Evolutionary conservation across 1,140 invertebrate genomes (phyloP), one percentile per base, ranked within the genome.

Genomic region (Cotesia chilonis): DNA sequence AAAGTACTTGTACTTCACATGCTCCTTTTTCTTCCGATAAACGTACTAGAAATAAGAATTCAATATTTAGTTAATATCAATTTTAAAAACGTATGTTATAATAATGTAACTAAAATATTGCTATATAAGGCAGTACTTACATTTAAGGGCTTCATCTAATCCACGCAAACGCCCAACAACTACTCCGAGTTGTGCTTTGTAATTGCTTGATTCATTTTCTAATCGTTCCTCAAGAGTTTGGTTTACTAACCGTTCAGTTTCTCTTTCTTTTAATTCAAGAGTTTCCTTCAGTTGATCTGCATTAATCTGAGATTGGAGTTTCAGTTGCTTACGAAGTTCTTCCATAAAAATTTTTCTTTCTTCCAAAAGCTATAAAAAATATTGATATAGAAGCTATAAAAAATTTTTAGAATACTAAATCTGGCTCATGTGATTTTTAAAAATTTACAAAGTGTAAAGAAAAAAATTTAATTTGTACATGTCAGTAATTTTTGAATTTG

Each of bases 71-170:
- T 37, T 70, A 17, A 1, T 60, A n/a, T 20, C n/a, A 1, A 12
- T 12, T 70, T 28, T 28, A 28, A 28, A 28, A 28, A 28, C 28
- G n/a, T 41, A 28, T 54, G 41, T 51, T 4, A 41, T 17, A 66
- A 36, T 52, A 70, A 59, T 7, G 14, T 12, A 10, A 28, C n/a
- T 4, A 52, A 35, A 17, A 52, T 28, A 68, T 63, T 60, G n/a
- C 35, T 55, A 37, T 70, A 52, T 51, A 66, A 52, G 37, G n/a
- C 47, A n/a, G 52, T 60, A 84, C 90, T 89, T 83, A 96, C 96
- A 90, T 89, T 94, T 92, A 3, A 98, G 88, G 1, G 94, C 94
- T 55, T 92, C 88, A 85, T 98, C 94, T 73, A 98, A 92, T n/a
- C 95, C 96, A 73, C 91, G 91, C 65, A 98, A 86, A 80, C 94